Evolutionary conservation across 2,797 vertebrate species (phyloP), one percentile per base, ranked within the genome.

Genomic region (Sebastolobus altivelis): DNA sequence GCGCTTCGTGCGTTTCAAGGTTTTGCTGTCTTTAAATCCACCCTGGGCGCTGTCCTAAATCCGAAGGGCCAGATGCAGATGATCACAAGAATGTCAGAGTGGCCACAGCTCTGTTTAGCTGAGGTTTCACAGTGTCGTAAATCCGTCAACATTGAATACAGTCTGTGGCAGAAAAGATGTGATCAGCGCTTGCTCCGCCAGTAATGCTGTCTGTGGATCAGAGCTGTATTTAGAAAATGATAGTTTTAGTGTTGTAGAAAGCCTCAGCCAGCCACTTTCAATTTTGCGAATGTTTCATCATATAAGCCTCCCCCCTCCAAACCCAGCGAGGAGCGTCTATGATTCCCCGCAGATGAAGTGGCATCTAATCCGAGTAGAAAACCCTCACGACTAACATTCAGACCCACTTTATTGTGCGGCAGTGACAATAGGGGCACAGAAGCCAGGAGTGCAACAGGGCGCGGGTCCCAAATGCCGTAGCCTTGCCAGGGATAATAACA

Each of bases 401-500:
- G 66, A 83, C 55, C 37, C 46, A 40, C 79, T 84, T 92, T 85
- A 90, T 88, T 87, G 82, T 83, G 72, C 16, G 20, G 76, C 82
- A 58, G 75, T 62, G 75, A 90, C 88, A 92, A 92, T 86, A 76
- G 79, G 82, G 86, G 69, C 68, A 65, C 14, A 65, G 16, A 46
- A 46, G 38, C 82, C 87, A 85, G 54, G 58, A 69, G 88, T 85
- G 84, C 90, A 88, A 86, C 79, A 86, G 75, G 86, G 87, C 79
- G 60, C 85, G 65, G 88, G 84, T 89, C 90, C 84, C 89, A 84
- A 87, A 87, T 76, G 84, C 68, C 9, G 8, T 33, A 72, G 82
- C 80, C 86, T 89, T 89, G 90, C 87, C 77, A 89, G 83, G 80
- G 89, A 92, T 89, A 91, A 92, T 84, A 93, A 89, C 89, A 88